phyloP scores from a whole-genome alignment of 2,888 invertebrate genomes.

The Andrena praecox region DNA sequence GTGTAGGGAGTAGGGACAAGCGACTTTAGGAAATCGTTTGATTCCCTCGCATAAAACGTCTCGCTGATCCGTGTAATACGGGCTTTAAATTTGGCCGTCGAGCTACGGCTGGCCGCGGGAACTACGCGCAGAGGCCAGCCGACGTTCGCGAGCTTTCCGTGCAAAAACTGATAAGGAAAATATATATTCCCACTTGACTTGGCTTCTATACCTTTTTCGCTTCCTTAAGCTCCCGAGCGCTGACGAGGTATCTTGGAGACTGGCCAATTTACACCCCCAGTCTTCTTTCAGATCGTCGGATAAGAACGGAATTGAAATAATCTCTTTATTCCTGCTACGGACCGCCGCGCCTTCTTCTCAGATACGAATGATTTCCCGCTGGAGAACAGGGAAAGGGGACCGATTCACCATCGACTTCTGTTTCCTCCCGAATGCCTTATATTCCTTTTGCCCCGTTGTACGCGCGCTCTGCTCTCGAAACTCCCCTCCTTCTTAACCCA shows the following conservation, averaged over 20 bases:
- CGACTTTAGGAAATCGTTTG: background rate
- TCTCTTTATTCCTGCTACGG: slow-evolving; percentile 48
- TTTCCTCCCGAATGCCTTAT: background rate
- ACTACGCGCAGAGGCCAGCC: slow-evolving; percentile 6
- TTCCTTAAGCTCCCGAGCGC: slow-evolving; percentile 52
- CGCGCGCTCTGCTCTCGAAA: no score
- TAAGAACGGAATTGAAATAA: slow-evolving; percentile 65
- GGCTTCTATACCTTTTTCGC: slow-evolving; percentile 46
- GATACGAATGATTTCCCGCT: background rate
- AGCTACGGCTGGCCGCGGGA: slow-evolving; percentile 11
- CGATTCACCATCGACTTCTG: no score
- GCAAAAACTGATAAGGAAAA: slow-evolving; percentile 74
- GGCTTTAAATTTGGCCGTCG: slow-evolving; percentile 57
- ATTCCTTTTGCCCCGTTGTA: background rate
- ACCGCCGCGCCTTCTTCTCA: background rate
- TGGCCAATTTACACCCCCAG: slow-evolving; percentile 71
- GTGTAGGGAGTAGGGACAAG: background rate
- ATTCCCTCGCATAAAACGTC: slow-evolving; percentile 39
- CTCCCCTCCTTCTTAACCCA: no score
- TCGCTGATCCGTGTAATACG: slow-evolving; percentile 46
- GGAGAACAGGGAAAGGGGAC: background rate
- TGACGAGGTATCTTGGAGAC: slow-evolving; percentile 72
- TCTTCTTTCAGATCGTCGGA: slow-evolving; percentile 54
- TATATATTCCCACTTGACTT: slow-evolving; percentile 66
- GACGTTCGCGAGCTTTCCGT: slow-evolving; percentile 40